These are phyloP conservation scores for Unio delphinus DNA, from an alignment of 2,888 invertebrate species.

Conservation along the genomic window DNA sequence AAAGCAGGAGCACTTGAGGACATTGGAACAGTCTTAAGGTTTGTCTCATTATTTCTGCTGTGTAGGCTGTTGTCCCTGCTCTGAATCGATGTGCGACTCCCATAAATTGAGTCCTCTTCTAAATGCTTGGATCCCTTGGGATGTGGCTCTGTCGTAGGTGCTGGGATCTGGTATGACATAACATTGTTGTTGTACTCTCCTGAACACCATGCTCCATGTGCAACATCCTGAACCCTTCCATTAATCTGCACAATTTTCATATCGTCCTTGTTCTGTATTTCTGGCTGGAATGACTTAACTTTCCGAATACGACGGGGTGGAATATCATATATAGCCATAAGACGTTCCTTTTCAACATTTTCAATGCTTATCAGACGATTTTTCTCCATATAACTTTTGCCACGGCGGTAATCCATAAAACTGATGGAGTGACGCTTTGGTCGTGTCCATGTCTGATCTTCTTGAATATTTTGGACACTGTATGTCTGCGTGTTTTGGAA, in stretches of 20 bases:
- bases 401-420: conserved; percentile 56
- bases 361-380: conserved; percentile 55
- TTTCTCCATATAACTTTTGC: conserved; percentile 46
- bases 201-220: conserved; percentile 13
- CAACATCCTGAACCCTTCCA: not conserved
- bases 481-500: conserved; percentile 34
- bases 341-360: conserved; percentile 50
- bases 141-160: conserved; percentile 7
- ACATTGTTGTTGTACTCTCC: conserved; percentile 41
- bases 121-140: no score
- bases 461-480: conserved; percentile 37
- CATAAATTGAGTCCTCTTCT: no score
- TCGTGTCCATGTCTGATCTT: conserved; percentile 49
- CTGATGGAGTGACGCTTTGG: conserved; percentile 61
- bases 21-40: conserved; percentile 21
- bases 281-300: conserved; percentile 35
- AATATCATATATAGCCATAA: conserved; percentile 60
- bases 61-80: conserved; percentile 3
- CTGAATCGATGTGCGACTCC: conserved; percentile 22
- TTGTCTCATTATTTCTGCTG: conserved; percentile 1
- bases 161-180: conserved; percentile 38
- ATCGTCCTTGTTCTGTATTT: not conserved
- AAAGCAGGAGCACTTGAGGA: conserved; percentile 46
- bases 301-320: conserved; percentile 54
- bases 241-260: conserved; percentile 3